Evolutionary conservation across 2,888 invertebrate species (phyloP).

Genomic region (Dicycla oo): DNA sequence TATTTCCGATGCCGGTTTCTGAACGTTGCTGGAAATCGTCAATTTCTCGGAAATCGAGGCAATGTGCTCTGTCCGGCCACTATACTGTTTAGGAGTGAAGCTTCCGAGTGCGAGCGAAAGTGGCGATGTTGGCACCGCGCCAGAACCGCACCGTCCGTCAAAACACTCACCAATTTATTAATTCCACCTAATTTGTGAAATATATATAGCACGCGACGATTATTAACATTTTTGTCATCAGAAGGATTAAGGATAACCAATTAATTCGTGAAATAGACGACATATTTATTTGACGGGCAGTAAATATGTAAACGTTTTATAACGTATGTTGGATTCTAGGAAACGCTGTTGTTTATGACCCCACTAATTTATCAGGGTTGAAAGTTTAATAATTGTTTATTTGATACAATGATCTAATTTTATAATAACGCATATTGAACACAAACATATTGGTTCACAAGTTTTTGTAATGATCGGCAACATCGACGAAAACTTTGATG

Average conservation of each 20-base stretch:
- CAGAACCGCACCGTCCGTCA: constrained; percentile 77
- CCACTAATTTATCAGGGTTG: constrained; percentile 43
- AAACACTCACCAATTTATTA: constrained; percentile 83
- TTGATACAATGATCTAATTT: constrained; percentile 16
- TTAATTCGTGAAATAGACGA: constrained; percentile 73
- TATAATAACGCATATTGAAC: background rate
- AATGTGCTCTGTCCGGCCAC: constrained; percentile 81
- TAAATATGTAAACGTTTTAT: constrained; percentile 65
- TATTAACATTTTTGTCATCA: constrained; percentile 87
- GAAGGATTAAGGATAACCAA: constrained; percentile 79
- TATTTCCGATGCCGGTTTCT: constrained; percentile 83
- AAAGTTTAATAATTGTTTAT: constrained; percentile 47
- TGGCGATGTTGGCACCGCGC: constrained; percentile 81
- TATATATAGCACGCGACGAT: constrained; percentile 78
- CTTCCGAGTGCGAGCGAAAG: constrained; percentile 81
- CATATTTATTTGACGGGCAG: constrained; percentile 63
- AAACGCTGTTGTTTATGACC: constrained; percentile 54
- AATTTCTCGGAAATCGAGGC: constrained; percentile 86
- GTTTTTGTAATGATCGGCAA: constrained; percentile 26
- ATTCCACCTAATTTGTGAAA: constrained; percentile 83
- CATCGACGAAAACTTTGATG: constrained; percentile 34
- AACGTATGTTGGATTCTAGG: constrained; percentile 44
- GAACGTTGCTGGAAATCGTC: constrained; percentile 82
- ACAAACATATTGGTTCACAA: constrained; percentile 19
- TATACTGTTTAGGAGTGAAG: constrained; percentile 75